Base-by-base conservation (phyloP, 1,140 invertebrate genomes). In the Steinernema feltiae region DNA sequence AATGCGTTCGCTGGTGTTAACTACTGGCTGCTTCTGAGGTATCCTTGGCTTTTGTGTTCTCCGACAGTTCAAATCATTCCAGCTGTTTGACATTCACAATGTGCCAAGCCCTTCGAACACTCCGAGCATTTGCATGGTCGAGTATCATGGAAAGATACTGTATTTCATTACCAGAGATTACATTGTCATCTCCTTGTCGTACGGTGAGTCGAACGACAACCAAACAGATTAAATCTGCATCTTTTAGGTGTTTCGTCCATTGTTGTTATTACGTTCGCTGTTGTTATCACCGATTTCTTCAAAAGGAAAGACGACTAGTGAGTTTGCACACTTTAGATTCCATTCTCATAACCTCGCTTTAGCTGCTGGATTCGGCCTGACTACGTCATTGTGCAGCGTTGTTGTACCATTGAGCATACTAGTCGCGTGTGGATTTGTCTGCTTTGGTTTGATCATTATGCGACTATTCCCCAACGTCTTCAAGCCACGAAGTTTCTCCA, bases 321-420 rank as follows among this genome's bases (percentile, higher is more conserved):
- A 12, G 53, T 63, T 63, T 12, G 41, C n/a, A 7, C 7, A 63
- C 24, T n/a, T 27, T 63, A 63, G 53, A 15, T 21, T 3, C 7
- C 24, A 63, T 63, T 7, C 35, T 41, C 18, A 12, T n/a, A 12
- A 27, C 53, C 7, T 27, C 24, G 53, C 24, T 63, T 63, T 21
- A 63, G 75, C 69, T 78, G 77, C 24, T 78, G 77, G 77, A 74
- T 78, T 12, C 74, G 77, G 17, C 69, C 73, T 15, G 77, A 78
- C 32, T 76, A 69, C 17, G 70, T 78, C 0, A 71, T 71, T 0
- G 75, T 79, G n/a, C 69, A 74, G 73, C 41, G 71, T 75, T 15
- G 70, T 78, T 2, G 48, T 78, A 12, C 77, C 77, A 29, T 30
- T 78, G 1, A 32, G 69, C 7, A 27, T 78, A 3, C 71, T 76